Conservation (phyloP, 2,113 vertebrate species). For the Choloepus hoffmanni region DNA sequence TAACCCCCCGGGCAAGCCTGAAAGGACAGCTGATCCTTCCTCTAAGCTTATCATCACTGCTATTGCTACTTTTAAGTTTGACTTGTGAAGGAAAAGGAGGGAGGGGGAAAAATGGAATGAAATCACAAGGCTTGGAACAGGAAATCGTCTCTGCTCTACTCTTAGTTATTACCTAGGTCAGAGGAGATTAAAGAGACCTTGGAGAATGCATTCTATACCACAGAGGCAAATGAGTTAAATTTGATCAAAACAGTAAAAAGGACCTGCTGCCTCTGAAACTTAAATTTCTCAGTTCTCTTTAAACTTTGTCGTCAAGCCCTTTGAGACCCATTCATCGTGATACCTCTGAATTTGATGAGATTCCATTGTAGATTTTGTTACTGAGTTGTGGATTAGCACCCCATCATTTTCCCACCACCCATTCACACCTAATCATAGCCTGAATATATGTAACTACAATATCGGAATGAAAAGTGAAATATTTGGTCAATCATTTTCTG, state of each 20-base stretch:
- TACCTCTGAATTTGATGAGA: not conserved
- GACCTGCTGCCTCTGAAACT: not conserved
- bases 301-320: not conserved
- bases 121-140: slow-evolving; percentile 76
- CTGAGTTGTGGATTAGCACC: not conserved
- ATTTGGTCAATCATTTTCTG: not conserved
- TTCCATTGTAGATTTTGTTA: not conserved
- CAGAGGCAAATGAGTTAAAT: slow-evolving; percentile 60
- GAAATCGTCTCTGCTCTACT: slow-evolving; percentile 36
- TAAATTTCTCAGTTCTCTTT: slow-evolving; percentile 29
- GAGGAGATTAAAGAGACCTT: slow-evolving; percentile 29
- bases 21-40: slow-evolving; percentile 82
- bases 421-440: not conserved
- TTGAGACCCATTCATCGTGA: not conserved
- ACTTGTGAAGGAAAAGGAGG: slow-evolving; percentile 79
- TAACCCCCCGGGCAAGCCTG: slow-evolving; percentile 79
- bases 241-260: slow-evolving; percentile 37
- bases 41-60: slow-evolving; percentile 71
- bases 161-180: not conserved
- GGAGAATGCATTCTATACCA: not conserved
- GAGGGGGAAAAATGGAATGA: slow-evolving; percentile 77
- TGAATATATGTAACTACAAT: not conserved
- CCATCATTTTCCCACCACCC: not conserved
- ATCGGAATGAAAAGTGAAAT: not conserved
- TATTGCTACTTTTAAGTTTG: slow-evolving; percentile 83